A percentile compares a stretch with the other conserved stretches of the same genome.
Evolutionary conservation across 53 echinoderm and acorn worm genomes (phyloP).

Genomic region (Temnopleurus reevesii): DNA sequence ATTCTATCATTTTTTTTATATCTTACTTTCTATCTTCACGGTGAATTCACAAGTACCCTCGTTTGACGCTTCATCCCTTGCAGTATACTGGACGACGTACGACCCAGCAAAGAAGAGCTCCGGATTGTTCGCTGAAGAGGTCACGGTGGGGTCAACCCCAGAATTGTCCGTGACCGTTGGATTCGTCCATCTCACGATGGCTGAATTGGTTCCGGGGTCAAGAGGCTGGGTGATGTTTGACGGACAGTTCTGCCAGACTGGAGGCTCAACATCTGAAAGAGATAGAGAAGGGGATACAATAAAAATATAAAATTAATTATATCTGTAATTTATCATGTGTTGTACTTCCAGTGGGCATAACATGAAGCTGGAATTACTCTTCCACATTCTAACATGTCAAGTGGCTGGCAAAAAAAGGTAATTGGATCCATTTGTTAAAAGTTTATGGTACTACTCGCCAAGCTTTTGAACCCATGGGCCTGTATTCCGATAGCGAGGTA

Average conservation of each 20-base stretch:
- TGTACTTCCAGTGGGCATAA: too few species aligned
- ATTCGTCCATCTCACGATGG: constrained; percentile 19
- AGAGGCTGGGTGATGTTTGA: not conserved
- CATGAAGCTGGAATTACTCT: too few species aligned
- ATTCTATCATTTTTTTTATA: not conserved
- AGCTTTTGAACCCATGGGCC: too few species aligned
- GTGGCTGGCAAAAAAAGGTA: too few species aligned
- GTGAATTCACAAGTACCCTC: constrained; percentile 28
- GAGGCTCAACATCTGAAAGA: constrained; percentile 27
- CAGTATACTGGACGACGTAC: constrained; percentile 16
- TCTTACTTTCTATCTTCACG: constrained; percentile 11
- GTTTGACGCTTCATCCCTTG: constrained; percentile 13
- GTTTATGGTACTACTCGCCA: too few species aligned
- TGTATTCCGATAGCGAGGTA: too few species aligned
- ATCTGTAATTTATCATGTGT: too few species aligned
- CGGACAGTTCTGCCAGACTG: constrained; percentile 30
- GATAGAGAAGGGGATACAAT: not conserved
- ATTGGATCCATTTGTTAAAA: too few species aligned
- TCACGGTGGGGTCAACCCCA: constrained; percentile 24
- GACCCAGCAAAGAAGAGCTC: constrained; percentile 43
- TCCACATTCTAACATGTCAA: too few species aligned
- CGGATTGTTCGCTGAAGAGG: constrained; percentile 8
- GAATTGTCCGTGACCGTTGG: constrained; percentile 22
- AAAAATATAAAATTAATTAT: too few species aligned
- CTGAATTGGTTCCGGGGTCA: constrained; percentile 45